Base-by-base conservation (phyloP, 1,140 invertebrate genomes). In the Sminthurides bifidus region DNA sequence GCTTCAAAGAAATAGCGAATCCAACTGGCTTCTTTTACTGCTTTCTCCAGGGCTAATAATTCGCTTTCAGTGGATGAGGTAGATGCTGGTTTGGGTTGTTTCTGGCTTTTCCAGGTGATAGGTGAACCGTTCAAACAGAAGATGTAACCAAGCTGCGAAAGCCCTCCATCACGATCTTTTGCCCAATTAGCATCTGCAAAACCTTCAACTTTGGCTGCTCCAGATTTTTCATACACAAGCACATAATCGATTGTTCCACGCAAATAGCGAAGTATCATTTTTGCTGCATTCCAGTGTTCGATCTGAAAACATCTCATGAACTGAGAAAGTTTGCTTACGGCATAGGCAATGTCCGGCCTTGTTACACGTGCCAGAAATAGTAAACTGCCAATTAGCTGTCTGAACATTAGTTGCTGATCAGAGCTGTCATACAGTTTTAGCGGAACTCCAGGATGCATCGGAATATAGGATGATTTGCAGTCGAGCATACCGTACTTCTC, bases 31-130 rank as follows among this genome's bases (percentile, higher is more conserved):
- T 73, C 71, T 55, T 59, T 60, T 14, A 62, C 56, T 21, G 67
- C 68, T 44, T 64, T 65, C 54, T 63, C 67, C n/a, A 73, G 54
- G 17, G 70, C 66, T 8, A 74, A 61, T 65, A 73, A 74, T 56
- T 75, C 72, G 3, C 72, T 60, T 58, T 75, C 72, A 14, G 71
- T 70, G 2, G 71, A 70, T 5, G 70, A 74, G 0, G 73, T 17
- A 35, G 68, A 65, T 26, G 70, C 68, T 54, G 52, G 54, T 27
- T 10, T 35, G 15, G n/a, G 26, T 61, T 70, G 66, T 35, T 64
- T 66, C n/a, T 54, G 44, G 12, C 44, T 63, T 6, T 17, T 58
- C 68, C 70, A 71, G 35, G 60, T 46, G 3, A 72, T 52, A 5
- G 66, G 59, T 51, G 50, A 58, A 46, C 59, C 65, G 26, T 27